A percentile compares a stretch with the other conserved stretches of the same genome.
These are phyloP conservation scores for Syngnathus typhle DNA, from an alignment of 2,113 vertebrate genomes.

Conservation along the genomic window DNA sequence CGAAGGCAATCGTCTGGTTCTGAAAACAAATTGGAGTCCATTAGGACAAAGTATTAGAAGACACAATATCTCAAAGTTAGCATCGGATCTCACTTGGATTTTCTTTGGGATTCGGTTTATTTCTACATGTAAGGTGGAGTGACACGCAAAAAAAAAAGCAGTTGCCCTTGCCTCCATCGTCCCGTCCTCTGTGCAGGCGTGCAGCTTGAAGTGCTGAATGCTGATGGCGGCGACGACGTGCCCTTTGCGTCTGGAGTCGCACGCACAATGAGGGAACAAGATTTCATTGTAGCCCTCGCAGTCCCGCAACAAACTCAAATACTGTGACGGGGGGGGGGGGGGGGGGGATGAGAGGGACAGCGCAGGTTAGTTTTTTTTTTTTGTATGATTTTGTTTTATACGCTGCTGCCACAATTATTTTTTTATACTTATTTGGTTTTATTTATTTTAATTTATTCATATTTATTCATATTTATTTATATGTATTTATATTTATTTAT, in stretches of 20 bases:
- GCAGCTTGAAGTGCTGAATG: constrained; percentile 92
- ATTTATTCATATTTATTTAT: too few relatives aligned
- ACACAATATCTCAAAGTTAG: background rate
- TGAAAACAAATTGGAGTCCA: constrained; percentile 44
- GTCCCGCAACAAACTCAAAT: constrained; percentile 82
- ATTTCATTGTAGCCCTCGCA: constrained; percentile 97
- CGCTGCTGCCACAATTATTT: background rate
- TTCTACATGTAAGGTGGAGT: background rate
- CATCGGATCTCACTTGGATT: background rate
- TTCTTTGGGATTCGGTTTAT: background rate
- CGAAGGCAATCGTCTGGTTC: constrained; percentile 94
- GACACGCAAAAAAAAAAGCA: background rate
- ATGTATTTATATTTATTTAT: too few relatives aligned
- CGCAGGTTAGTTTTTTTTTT: background rate
- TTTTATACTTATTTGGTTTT: too few relatives aligned
- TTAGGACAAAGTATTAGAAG: background rate
- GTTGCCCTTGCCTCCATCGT: constrained; percentile 74
- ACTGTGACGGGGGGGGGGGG: constrained; percentile 68
- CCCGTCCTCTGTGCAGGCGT: constrained; percentile 93
- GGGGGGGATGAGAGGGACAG: background rate
- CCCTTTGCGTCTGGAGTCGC: constrained; percentile 90
- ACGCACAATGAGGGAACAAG: constrained; percentile 91
- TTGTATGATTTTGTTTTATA: background rate
- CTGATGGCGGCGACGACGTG: constrained; percentile 93
- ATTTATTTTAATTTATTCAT: too few relatives aligned